Conservation (phyloP, 2,113 vertebrate genomes). For the Laticauda laticaudata region DNA sequence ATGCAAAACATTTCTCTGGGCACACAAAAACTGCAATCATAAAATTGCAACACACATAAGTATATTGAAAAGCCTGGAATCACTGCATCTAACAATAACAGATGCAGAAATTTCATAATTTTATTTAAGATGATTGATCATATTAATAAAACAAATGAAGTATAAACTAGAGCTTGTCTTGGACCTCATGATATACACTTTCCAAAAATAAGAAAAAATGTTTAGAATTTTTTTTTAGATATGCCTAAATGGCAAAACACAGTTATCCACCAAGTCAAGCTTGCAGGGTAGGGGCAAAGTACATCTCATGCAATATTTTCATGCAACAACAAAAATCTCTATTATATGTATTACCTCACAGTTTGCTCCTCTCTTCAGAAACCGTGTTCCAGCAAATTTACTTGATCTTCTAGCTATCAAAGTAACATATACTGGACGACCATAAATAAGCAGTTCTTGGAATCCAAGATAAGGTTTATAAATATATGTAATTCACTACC, state of each 20-base stretch:
- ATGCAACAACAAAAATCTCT: neutral
- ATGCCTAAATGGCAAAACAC: neutral
- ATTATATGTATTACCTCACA: slow-evolving; percentile 81
- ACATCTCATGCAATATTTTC: neutral
- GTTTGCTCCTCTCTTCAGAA: slow-evolving; percentile 96
- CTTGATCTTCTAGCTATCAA: slow-evolving; percentile 96
- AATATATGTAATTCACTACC: neutral
- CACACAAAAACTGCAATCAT: neutral
- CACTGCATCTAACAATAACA: neutral
- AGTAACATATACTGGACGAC: slow-evolving; percentile 91
- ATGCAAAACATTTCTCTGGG: neutral
- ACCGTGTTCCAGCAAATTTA: slow-evolving; percentile 95
- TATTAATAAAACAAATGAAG: neutral
- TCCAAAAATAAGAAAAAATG: neutral
- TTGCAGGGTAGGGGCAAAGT: neutral
- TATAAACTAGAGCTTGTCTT: neutral
- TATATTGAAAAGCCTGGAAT: neutral
- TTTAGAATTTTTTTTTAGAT: neutral
- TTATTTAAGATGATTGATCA: neutral
- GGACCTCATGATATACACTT: neutral
- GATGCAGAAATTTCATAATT: neutral
- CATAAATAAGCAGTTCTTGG: slow-evolving; percentile 92
- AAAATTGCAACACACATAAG: neutral
- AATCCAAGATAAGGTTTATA: slow-evolving; percentile 72
- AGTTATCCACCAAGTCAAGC: neutral